Base-by-base conservation (phyloP, 2,113 vertebrate species). In the Dissostichus mawsoni region DNA sequence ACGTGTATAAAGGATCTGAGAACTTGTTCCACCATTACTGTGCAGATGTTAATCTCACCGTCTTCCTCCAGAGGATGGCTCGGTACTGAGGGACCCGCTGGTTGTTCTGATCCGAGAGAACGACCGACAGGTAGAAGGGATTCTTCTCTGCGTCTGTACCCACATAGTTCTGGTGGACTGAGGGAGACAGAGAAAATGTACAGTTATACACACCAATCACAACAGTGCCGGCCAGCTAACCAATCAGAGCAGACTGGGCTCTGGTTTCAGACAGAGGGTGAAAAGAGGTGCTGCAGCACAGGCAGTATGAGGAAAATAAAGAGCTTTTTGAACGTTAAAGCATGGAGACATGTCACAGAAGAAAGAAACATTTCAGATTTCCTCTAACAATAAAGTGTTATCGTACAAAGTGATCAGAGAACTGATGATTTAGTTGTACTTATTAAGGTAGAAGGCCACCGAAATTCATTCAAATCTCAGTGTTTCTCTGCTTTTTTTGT, bases 91-190 rank as follows among this genome's bases (percentile, higher is more conserved):
- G 98, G 86, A 99, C 94, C 14, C 97, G 96, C 87, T 98, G 98
- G 92, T 97, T 97, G 92, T 99, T 99, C 92, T 99, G 97, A 91
- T 99, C 97, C 1, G 98, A 99, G 47, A 99, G 96, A 68, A 99
- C 98, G 44, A 99, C 98, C 0, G 98, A 99, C 78, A 99, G 92
- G 89, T 98, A 97, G 94, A 99, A 99, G 23, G 98, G 98, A 85
- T 97, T 99, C 94, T 97, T 99, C 88, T 99, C 98, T 8, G 95
- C 95, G 69, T 99, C 98, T 0, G 96, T 97, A 11, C 98, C 98
- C 75, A 98, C 91, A 33, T 99, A 99, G 92, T 98, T 99, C 88
- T 99, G 98, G 92, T 99, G 98, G 81, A 99, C 98, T 99, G 91
- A 73, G 25, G 62, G 25, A 50, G 20, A 82, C 9, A 56, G 3